phyloP scores from a whole-genome alignment of 2,797 vertebrate species.

The Mormyrops boulengeri region DNA sequence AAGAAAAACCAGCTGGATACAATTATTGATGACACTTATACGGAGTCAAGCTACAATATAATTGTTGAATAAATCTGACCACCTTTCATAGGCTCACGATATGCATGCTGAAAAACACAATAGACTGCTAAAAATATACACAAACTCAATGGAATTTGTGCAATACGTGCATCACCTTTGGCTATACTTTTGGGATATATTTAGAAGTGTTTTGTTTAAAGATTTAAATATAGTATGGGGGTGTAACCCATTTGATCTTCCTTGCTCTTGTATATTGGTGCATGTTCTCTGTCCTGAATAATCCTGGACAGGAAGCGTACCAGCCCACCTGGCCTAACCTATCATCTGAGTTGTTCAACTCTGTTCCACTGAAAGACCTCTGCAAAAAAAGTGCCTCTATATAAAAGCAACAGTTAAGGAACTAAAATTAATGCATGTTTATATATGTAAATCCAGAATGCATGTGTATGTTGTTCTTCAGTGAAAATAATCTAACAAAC shows the following conservation, averaged over 20 bases:
- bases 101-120: background rate
- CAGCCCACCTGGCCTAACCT: background rate
- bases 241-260: background rate
- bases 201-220: background rate
- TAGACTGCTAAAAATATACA: background rate
- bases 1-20: background rate
- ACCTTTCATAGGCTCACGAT: background rate
- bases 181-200: background rate
- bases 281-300: background rate
- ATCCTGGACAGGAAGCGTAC: background rate
- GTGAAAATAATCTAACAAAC: background rate
- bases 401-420: background rate
- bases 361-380: background rate
- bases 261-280: background rate
- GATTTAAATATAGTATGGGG: background rate
- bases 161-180: slow-evolving; percentile 1
- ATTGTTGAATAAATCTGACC: background rate
- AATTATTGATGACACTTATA: background rate
- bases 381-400: background rate
- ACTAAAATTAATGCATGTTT: background rate
- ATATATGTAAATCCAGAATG: background rate
- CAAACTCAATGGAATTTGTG: slow-evolving; percentile 1
- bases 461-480: background rate
- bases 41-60: background rate
- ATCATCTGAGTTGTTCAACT: background rate